A percentile compares a stretch with the other conserved stretches of the same genome.
Evolutionary conservation across 2,888 invertebrate species (phyloP).

Genomic region (Tinea trinotella): DNA sequence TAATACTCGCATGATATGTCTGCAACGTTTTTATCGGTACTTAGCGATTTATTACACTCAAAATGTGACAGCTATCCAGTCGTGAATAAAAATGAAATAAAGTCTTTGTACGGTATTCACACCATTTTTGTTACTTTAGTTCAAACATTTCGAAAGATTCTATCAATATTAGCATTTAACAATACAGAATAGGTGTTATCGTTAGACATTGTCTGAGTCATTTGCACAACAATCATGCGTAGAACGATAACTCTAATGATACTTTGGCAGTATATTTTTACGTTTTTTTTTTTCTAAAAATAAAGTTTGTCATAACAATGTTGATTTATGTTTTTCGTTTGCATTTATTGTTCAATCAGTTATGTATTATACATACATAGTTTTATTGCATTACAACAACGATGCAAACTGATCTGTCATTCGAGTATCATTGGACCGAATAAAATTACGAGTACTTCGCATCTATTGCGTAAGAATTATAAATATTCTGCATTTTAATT

Average conservation of each 20-base stretch:
- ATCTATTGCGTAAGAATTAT: too few species aligned
- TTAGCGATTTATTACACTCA: neutral
- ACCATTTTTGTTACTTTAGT: too few species aligned
- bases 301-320: neutral
- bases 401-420: too few species aligned
- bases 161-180: too few species aligned
- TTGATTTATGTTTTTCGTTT: neutral
- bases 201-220: neutral
- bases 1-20: constrained; percentile 4
- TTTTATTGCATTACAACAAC: neutral
- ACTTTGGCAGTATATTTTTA: neutral
- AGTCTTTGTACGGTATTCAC: too few species aligned
- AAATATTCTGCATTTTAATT: too few species aligned
- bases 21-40: constrained; percentile 6
- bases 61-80: neutral
- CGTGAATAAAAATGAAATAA: neutral
- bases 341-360: neutral
- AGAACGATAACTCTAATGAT: neutral
- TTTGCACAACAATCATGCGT: neutral
- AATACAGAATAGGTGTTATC: neutral
- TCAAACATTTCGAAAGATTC: too few species aligned
- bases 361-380: neutral
- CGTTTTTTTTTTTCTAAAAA: neutral
- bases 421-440: too few species aligned
- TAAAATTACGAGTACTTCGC: too few species aligned